phyloP scores from a whole-genome alignment of 2,888 invertebrate species.

The Ernsta delagoae region DNA sequence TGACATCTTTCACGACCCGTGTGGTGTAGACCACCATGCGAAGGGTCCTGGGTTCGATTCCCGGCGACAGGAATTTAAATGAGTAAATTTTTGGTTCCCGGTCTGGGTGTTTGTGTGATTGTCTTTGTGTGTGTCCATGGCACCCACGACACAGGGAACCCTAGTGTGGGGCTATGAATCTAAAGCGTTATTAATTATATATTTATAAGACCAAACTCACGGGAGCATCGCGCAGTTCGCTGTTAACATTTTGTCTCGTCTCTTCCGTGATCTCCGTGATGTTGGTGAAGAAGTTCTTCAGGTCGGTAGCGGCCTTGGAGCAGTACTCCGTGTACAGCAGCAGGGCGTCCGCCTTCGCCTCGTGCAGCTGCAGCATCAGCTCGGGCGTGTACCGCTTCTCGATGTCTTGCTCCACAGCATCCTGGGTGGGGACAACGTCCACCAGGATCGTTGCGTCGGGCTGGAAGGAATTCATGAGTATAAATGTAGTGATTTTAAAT shows the following conservation, averaged over 20 bases:
- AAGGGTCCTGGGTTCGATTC: too few species aligned
- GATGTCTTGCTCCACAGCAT: slow-evolving; percentile 48
- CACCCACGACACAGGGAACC: too few species aligned
- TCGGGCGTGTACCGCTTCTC: slow-evolving; percentile 60
- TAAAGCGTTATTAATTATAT: too few species aligned
- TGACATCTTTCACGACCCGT: too few species aligned
- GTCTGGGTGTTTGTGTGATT: too few species aligned
- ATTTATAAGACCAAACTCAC: slow-evolving; percentile 50
- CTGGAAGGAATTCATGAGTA: too few species aligned
- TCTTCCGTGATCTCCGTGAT: slow-evolving; percentile 56
- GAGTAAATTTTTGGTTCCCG: too few species aligned
- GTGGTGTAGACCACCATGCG: too few species aligned
- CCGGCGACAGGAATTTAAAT: too few species aligned
- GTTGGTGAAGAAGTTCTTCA: slow-evolving; percentile 62
- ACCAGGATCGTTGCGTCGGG: slow-evolving; percentile 46
- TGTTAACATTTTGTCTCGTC: slow-evolving; percentile 40
- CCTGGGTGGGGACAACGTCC: slow-evolving; percentile 47
- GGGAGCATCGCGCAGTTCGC: slow-evolving; percentile 44
- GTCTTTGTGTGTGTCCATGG: too few species aligned
- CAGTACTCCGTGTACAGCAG: slow-evolving; percentile 71
- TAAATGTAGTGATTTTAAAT: too few species aligned
- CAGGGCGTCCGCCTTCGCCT: slow-evolving; percentile 58
- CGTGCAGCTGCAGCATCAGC: slow-evolving; percentile 55
- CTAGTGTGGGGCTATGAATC: too few species aligned
- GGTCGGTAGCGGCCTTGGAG: slow-evolving; percentile 56